Percentiles rank a stretch among this genome's conserved stretches.
These are phyloP conservation scores for Indicator indicator DNA, from an alignment of 2,113 vertebrate species.

Conservation along the genomic window DNA sequence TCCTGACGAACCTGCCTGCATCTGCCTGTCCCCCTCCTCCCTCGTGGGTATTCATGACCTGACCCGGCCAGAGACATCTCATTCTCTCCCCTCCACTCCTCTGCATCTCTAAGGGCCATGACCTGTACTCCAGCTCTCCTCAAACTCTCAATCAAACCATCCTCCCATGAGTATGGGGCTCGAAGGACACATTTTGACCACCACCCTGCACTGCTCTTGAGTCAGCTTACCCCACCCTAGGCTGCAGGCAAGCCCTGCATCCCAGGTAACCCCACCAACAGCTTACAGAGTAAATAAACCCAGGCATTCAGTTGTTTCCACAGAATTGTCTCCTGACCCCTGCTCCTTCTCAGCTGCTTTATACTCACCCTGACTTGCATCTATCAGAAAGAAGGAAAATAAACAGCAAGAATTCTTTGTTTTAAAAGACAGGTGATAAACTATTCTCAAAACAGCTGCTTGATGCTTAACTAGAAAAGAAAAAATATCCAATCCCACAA, in stretches of 20 bases:
- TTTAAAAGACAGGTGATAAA: background rate
- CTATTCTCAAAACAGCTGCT: background rate
- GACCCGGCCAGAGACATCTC: background rate
- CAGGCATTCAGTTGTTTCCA: fast-evolving
- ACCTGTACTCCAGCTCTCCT: background rate
- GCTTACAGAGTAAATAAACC: background rate
- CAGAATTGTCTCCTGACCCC: background rate
- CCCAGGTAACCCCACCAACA: background rate
- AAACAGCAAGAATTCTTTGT: background rate
- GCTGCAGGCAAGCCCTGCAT: background rate
- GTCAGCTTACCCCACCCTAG: background rate
- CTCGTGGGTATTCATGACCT: fast-evolving
- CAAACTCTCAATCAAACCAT: background rate
- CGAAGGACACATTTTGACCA: background rate
- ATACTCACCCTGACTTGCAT: background rate
- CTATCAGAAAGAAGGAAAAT: background rate
- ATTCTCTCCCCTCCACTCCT: background rate
- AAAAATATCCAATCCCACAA: background rate
- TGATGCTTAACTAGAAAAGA: background rate
- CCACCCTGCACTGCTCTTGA: background rate
- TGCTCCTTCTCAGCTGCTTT: background rate
- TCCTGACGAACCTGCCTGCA: background rate
- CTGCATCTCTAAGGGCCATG: background rate
- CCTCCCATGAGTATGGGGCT: fast-evolving
- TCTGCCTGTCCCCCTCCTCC: background rate